phyloP scores from a whole-genome alignment of 2,113 vertebrate species.

The Syrmaticus mikado region DNA sequence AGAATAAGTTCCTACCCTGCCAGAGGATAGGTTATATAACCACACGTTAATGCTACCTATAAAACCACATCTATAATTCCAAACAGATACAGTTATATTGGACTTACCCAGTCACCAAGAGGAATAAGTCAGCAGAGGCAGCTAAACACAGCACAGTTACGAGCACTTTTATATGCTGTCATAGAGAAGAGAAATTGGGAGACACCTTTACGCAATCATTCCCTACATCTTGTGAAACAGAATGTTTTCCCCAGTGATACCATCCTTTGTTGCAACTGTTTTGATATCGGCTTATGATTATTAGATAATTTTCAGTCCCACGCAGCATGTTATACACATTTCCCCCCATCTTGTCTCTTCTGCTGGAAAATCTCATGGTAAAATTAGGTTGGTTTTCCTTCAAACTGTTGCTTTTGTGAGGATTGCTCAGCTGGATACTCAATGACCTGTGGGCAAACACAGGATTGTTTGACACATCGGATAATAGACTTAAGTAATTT shows the following conservation, averaged over 20 bases:
- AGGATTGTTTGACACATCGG: too few relatives aligned
- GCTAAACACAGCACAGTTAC: neutral
- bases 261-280: conserved; percentile 32
- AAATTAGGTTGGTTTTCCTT: neutral
- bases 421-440: neutral
- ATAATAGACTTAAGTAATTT: neutral
- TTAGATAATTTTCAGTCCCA: conserved; percentile 16
- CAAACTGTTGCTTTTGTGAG: neutral
- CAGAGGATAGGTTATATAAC: neutral
- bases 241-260: conserved; percentile 24
- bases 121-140: conserved; percentile 29
- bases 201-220: conserved; percentile 4
- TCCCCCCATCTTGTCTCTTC: neutral
- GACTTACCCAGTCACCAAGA: conserved; percentile 51
- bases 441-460: neutral
- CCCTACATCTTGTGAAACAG: conserved; percentile 36
- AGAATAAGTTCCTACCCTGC: neutral
- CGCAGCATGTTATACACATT: accelerated
- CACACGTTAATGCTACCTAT: neutral
- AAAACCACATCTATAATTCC: neutral
- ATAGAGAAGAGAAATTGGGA: neutral
- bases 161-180: conserved; percentile 58
- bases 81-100: neutral
- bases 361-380: neutral
- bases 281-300: conserved; percentile 16